Conservation (phyloP, 2,113 vertebrate species). For the Eretmochelys imbricata region DNA sequence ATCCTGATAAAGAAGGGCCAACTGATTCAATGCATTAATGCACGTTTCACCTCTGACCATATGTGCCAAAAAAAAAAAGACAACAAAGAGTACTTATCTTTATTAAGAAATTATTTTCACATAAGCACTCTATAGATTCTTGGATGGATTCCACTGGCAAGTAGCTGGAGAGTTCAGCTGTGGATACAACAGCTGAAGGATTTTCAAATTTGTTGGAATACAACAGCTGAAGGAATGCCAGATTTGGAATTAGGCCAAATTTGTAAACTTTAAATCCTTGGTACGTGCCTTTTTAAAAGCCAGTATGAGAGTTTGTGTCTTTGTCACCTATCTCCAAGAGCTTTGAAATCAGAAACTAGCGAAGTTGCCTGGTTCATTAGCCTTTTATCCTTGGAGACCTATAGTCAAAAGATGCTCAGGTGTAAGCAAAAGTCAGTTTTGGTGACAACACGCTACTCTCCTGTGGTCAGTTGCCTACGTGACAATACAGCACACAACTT, state of each 20-base stretch:
- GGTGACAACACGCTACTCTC: neutral
- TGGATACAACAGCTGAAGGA: neutral
- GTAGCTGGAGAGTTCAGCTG: slow-evolving; percentile 17
- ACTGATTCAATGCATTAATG: slow-evolving; percentile 38
- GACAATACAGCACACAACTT: neutral
- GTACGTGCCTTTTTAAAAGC: neutral
- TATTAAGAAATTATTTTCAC: neutral
- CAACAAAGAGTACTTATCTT: slow-evolving; percentile 42
- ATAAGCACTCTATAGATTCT: slow-evolving; percentile 4
- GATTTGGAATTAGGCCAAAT: neutral
- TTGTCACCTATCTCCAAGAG: neutral
- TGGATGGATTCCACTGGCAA: neutral
- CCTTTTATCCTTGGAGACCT: neutral
- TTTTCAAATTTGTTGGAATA: neutral
- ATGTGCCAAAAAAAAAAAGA: slow-evolving; percentile 12
- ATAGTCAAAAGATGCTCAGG: neutral
- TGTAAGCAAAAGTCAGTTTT: neutral
- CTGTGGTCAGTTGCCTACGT: neutral
- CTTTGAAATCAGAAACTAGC: neutral
- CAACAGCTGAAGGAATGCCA: neutral
- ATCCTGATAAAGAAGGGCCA: slow-evolving; percentile 44
- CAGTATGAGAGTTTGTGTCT: neutral
- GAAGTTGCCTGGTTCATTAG: fast-evolving
- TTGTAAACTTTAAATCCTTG: neutral
- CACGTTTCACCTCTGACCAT: slow-evolving; percentile 61